These are phyloP conservation scores for Melanerpes formicivorus DNA, from an alignment of 2,113 vertebrate species.

Conservation along the genomic window DNA sequence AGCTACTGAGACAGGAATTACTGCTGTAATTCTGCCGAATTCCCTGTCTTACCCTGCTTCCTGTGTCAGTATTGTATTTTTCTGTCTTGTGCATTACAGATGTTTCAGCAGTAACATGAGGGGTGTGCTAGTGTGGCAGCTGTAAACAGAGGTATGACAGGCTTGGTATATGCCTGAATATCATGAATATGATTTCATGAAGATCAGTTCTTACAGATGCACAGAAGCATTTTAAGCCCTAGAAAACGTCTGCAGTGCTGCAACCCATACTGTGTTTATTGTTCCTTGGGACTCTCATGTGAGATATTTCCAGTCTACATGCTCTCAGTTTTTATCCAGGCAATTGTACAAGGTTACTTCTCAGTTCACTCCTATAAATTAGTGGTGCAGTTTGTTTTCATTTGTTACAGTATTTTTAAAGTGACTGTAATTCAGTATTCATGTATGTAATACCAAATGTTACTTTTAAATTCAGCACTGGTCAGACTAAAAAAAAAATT, in stretches of 20 bases:
- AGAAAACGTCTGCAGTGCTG: not conserved
- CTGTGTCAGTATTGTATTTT: not conserved
- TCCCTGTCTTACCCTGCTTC: not conserved
- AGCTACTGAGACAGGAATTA: not conserved
- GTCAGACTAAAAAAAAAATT: slow-evolving; percentile 6
- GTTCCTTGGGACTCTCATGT: not conserved
- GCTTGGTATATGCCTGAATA: not conserved
- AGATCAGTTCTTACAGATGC: not conserved
- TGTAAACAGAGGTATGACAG: not conserved
- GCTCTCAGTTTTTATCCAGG: not conserved
- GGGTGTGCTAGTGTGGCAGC: not conserved
- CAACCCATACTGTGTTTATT: not conserved
- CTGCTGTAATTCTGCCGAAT: not conserved
- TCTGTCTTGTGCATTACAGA: not conserved
- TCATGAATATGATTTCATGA: not conserved
- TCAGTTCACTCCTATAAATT: not conserved
- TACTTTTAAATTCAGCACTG: slow-evolving; percentile 10
- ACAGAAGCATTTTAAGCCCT: not conserved
- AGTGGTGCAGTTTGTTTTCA: not conserved
- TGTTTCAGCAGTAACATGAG: not conserved
- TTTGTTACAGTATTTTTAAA: not conserved
- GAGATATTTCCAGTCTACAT: not conserved
- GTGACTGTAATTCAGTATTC: not conserved
- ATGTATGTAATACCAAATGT: not conserved
- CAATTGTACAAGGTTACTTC: not conserved